Base-by-base conservation (phyloP, 2,113 vertebrate genomes). In the Centrocercus urophasianus region DNA sequence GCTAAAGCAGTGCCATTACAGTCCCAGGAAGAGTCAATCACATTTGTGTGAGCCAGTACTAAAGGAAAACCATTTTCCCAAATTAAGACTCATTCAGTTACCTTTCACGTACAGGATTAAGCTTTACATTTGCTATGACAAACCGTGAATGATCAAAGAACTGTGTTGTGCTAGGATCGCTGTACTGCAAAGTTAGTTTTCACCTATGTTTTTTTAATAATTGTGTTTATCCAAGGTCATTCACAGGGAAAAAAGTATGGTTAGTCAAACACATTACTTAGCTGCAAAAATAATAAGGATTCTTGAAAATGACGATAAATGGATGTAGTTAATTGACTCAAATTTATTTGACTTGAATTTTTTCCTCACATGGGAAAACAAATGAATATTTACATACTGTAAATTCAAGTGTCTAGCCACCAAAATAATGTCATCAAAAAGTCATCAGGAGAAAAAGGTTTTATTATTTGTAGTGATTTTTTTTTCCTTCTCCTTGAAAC, bases 271-370 rank as follows among this genome's bases (percentile, higher is more conserved):
- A 64, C 18, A 57, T 59, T 77, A 86, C 79, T 86, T 88, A 69
- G 57, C 12, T 72, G 64, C 47, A 90, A 86, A 95, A 95, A 89
- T 67, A 91, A 75, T 57, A 91, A 30, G n/a, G 30, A 86, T 38
- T 21, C 66, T 83, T 60, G 63, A 13, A 52, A 91, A 95, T 80
- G 8, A 15, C 83, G 59, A 77, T 42, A 91, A 91, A 89, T 64
- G 6, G 32, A 74, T 90, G 69, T 34, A 74, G n/a, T 45, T 75
- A 94, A 88, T 27, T 83, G 82, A 88, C 79, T 83, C 88, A 50
- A 47, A 94, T 96, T 96, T 96, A 95, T 95, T 95, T 93, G 50
- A 94, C 93, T 96, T 96, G 70, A 88, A 75, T 90, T 78, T 97
- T 94, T 17, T 13, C 27, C 73, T 93, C 85, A 57, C 65, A 77